Base-by-base conservation (phyloP, 2,113 vertebrate species). In the Thryonomys swinderianus region DNA sequence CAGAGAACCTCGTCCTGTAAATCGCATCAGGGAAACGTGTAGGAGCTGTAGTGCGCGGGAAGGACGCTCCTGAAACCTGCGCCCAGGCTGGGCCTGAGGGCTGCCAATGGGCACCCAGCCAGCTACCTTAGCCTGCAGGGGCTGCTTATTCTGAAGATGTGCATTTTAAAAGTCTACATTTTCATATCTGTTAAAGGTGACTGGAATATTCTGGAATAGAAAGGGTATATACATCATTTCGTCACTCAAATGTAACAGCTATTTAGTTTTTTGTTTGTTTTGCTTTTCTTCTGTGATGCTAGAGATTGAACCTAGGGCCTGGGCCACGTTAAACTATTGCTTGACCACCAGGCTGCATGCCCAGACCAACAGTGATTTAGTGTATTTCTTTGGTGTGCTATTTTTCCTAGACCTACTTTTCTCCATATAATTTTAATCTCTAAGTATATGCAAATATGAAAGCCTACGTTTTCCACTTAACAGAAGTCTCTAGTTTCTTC, bases 1-100 rank as follows among this genome's bases (percentile, higher is more conserved):
- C 48, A 88, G 92, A 92, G 92, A 82, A 59, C 16, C 40, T 79
- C 88, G 61, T 34, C 66, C 30, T 80, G 18, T 96, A 95, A 96
- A 91, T 67, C 91, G 83, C 85, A 92, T 80, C 88, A 90, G 78
- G 51, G 57, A 61, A 62, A 79, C 37, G 84, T 30, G 10, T 34
- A 42, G 34, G 48, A 34, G 40, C 7, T n/a, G 17, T 61, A 40
- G 40, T 0, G 18, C 62, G 5, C 18, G 40, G 66, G 5, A 3
- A 34, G 51, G 6, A 34, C 53, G 48, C 55, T 45, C 5, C 32
- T 55, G 7, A 61, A 82, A 30, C 6, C 64, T 34, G 62, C 51
- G 32, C 0, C 23, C 2, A 17, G 37, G n/a, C 11, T 45, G 42
- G 62, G 51, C 3, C 10, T 21, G 16, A 30, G 25, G 17, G 73